Conservation (phyloP, 1,140 invertebrate species). For the Marisa cornuarietis region DNA sequence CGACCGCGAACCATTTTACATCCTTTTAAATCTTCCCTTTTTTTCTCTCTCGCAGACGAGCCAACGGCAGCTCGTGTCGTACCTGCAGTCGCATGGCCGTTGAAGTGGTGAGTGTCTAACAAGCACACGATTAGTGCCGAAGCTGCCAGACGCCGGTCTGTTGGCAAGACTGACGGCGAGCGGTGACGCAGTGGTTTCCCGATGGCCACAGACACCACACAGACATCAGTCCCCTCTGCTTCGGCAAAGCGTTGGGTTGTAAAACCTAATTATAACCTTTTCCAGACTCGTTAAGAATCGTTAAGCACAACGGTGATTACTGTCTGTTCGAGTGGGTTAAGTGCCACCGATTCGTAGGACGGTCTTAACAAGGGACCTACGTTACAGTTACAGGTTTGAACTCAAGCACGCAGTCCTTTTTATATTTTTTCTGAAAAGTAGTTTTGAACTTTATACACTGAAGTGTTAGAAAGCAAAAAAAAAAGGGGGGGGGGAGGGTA, state of each 20-base stretch:
- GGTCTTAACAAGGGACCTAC: too few relatives aligned
- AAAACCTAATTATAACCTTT: constrained; percentile 2
- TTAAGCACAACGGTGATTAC: not conserved
- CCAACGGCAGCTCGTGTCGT: not conserved
- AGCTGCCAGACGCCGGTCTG: not conserved
- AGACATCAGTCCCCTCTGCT: not conserved
- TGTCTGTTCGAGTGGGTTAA: too few relatives aligned
- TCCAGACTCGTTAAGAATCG: not conserved
- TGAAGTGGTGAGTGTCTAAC: not conserved
- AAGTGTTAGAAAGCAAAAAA: not conserved
- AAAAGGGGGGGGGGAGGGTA: too few relatives aligned
- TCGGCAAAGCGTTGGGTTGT: not conserved
- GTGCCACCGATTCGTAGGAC: too few relatives aligned
- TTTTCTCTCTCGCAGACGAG: not conserved
- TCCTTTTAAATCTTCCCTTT: not conserved
- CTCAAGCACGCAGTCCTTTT: too few relatives aligned
- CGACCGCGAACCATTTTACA: not conserved
- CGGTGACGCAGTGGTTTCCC: constrained; percentile 5
- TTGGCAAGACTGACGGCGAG: constrained; percentile 7
- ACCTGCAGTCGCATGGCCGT: not conserved
- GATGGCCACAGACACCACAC: constrained; percentile 2
- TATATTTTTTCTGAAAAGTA: not conserved
- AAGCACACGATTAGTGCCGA: constrained; percentile 9
- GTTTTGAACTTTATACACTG: not conserved
- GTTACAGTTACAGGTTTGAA: too few relatives aligned